phyloP scores from a whole-genome alignment of 2,888 invertebrate genomes.

The Chloroclysta siterata region DNA sequence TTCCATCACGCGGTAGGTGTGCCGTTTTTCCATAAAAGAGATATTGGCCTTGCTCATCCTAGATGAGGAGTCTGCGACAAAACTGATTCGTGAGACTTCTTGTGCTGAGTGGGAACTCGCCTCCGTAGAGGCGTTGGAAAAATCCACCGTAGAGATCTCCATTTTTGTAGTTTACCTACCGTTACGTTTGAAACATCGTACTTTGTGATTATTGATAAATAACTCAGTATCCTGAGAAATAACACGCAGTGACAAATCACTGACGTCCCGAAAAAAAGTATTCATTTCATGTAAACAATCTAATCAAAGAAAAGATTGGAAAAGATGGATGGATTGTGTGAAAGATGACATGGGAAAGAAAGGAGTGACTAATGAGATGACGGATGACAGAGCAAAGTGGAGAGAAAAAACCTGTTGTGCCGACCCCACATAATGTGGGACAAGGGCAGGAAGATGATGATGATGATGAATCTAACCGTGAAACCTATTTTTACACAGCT shows the following conservation, averaged over 20 bases:
- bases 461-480: too few species aligned
- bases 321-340: too few species aligned
- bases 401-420: too few species aligned
- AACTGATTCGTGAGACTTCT: constrained; percentile 38
- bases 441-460: too few species aligned
- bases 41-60: constrained; percentile 49
- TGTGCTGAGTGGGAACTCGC: constrained; percentile 20
- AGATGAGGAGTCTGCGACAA: constrained; percentile 43
- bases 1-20: constrained; percentile 54
- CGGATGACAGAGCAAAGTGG: too few species aligned
- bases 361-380: too few species aligned
- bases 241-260: neutral
- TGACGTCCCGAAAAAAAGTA: constrained; percentile 1
- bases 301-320: too few species aligned
- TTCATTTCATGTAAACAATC: neutral
- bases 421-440: too few species aligned
- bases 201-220: constrained; percentile 3
- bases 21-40: constrained; percentile 65
- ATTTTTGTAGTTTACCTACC: constrained; percentile 5
- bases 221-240: neutral
- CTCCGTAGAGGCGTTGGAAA: constrained; percentile 21
- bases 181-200: neutral
- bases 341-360: too few species aligned
- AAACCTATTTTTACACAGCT: neutral
- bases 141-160: constrained; percentile 9